Evolutionary conservation across 92 coral and sea anemone genomes (phyloP).

Genomic region (Metridium senile): DNA sequence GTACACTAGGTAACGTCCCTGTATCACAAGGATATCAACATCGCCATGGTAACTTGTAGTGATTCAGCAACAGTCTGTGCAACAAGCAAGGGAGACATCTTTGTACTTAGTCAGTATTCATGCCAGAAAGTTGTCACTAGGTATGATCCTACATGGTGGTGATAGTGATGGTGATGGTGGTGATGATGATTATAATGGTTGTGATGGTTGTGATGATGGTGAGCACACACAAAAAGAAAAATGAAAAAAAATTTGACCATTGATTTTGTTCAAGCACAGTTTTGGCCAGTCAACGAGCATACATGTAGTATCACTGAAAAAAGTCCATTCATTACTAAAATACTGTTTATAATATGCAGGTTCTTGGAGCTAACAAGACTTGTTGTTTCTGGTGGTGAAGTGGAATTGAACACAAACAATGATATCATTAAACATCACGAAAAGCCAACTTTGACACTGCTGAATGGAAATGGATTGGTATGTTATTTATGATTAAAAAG

Average conservation of each 20-base stretch:
- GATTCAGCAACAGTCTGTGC: constrained; percentile 83
- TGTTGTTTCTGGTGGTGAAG: constrained; percentile 59
- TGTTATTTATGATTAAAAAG: background rate
- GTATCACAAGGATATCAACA: constrained; percentile 56
- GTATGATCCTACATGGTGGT: constrained; percentile 35
- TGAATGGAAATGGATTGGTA: constrained; percentile 77
- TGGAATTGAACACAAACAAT: constrained; percentile 40
- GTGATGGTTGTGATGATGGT: no score
- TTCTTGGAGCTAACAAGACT: constrained; percentile 59
- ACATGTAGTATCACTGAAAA: no score
- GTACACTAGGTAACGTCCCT: constrained; percentile 69
- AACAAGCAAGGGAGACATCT: constrained; percentile 83
- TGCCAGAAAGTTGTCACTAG: constrained; percentile 78
- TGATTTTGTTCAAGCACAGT: no score
- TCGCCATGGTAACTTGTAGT: constrained; percentile 71
- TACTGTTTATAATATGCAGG: no score
- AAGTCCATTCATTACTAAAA: no score
- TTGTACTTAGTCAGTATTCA: constrained; percentile 60
- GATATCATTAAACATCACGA: constrained; percentile 48
- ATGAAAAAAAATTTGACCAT: no score
- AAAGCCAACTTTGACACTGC: constrained; percentile 50
- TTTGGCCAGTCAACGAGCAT: no score
- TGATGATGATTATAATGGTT: no score
- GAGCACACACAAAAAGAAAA: no score
- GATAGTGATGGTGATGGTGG: constrained; percentile 2